phyloP scores from a whole-genome alignment of 2,113 vertebrate species.

The Caranx melampygus region DNA sequence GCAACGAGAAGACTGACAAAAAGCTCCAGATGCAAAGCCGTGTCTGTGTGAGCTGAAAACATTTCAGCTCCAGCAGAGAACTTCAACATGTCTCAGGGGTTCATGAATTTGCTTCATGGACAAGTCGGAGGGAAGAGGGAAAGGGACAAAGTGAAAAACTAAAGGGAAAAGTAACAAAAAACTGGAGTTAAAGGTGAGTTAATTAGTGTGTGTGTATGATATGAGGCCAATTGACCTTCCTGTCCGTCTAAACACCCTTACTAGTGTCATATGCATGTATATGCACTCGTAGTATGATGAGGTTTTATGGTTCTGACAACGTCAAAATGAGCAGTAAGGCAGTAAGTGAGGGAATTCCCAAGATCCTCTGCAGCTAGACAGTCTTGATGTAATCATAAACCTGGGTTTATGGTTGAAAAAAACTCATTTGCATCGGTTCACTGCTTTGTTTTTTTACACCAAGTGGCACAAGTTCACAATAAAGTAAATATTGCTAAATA shows the following conservation, averaged over 20 bases:
- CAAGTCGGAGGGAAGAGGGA: too few species aligned
- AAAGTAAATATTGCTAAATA: background rate
- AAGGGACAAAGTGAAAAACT: background rate
- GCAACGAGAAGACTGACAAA: too few species aligned
- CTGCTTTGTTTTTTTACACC: background rate
- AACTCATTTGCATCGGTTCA: background rate
- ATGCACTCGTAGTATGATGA: constrained; percentile 39
- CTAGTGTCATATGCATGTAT: background rate
- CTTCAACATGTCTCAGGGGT: too few species aligned
- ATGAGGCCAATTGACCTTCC: background rate
- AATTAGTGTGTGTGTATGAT: background rate
- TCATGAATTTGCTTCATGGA: too few species aligned
- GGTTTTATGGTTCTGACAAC: constrained; percentile 53
- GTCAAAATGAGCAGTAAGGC: constrained; percentile 52
- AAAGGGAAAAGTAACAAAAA: background rate
- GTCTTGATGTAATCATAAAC: background rate
- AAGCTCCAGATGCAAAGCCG: too few species aligned
- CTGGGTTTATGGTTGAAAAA: background rate
- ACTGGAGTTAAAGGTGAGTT: background rate
- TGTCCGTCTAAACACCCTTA: background rate
- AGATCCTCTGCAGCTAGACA: constrained; percentile 6
- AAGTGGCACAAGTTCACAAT: constrained; percentile 1
- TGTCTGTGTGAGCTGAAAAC: background rate
- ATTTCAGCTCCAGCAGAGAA: too few species aligned
- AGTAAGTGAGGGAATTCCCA: constrained; percentile 13